Conservation (phyloP, 2,113 vertebrate species). For the Scomber scombrus region DNA sequence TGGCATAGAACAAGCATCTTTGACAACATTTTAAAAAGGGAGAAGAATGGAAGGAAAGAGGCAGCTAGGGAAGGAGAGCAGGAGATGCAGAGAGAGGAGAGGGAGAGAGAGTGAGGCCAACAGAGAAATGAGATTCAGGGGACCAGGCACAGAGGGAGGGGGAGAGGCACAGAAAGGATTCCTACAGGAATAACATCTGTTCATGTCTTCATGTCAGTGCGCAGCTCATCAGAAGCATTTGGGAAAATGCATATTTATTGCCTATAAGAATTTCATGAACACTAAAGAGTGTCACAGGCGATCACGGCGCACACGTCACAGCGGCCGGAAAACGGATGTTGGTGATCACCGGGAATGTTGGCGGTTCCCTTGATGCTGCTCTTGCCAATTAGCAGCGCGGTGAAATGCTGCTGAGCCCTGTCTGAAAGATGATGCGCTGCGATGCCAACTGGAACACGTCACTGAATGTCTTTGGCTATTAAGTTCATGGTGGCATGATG, state of each 20-base stretch:
- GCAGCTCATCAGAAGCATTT: slow-evolving; percentile 62
- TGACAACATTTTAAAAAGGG: background rate
- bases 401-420: slow-evolving; percentile 46
- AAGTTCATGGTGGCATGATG: slow-evolving; percentile 10
- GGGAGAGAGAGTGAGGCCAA: slow-evolving; percentile 24
- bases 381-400: slow-evolving; percentile 62
- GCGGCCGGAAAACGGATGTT: slow-evolving; percentile 72
- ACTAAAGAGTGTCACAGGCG: slow-evolving; percentile 79
- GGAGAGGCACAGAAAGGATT: slow-evolving; percentile 42
- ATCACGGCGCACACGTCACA: slow-evolving; percentile 68
- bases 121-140: slow-evolving; percentile 69
- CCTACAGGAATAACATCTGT: slow-evolving; percentile 84
- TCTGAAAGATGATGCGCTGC: slow-evolving; percentile 53
- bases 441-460: slow-evolving; percentile 66
- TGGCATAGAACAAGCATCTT: background rate
- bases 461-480: slow-evolving; percentile 42
- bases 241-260: slow-evolving; percentile 83
- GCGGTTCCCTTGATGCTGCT: slow-evolving; percentile 72
- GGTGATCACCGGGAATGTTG: slow-evolving; percentile 68
- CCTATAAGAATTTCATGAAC: slow-evolving; percentile 83
- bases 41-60: background rate
- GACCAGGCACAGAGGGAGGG: slow-evolving; percentile 21
- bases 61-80: background rate
- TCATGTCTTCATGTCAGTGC: slow-evolving; percentile 65
- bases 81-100: background rate